phyloP scores from a whole-genome alignment of 2,113 vertebrate genomes.

The Syrrhaptes paradoxus region DNA sequence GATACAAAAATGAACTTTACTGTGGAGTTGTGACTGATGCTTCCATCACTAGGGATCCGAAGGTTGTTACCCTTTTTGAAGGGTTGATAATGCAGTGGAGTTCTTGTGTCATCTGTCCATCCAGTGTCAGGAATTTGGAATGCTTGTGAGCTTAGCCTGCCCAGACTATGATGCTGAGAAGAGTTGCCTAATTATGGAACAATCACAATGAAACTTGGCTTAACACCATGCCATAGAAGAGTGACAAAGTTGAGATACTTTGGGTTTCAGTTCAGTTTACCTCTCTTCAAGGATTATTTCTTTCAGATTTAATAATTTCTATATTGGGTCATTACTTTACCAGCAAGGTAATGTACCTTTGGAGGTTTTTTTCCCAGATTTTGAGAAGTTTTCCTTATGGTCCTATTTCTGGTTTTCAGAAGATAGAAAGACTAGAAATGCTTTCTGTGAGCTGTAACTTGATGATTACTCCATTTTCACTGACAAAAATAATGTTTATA shows the following conservation, averaged over 20 bases:
- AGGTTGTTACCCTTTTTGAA: not conserved
- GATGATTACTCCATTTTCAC: not conserved
- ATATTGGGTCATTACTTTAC: not conserved
- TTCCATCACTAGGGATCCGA: not conserved
- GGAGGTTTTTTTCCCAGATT: not conserved
- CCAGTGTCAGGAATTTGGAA: not conserved
- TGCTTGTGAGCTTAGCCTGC: not conserved
- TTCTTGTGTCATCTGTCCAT: not conserved
- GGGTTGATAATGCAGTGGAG: no score
- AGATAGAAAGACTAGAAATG: not conserved
- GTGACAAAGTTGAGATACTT: not conserved
- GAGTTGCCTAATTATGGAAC: not conserved
- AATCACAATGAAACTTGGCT: not conserved
- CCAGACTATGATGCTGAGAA: not conserved
- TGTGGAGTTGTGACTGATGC: rapidly evolving
- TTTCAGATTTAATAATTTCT: not conserved
- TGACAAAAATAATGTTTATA: not conserved
- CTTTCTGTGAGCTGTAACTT: not conserved
- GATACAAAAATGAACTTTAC: not conserved
- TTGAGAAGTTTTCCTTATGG: not conserved
- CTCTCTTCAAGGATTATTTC: not conserved
- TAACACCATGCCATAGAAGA: not conserved
- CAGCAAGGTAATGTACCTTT: not conserved
- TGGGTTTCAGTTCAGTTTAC: not conserved
- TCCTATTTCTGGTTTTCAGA: not conserved